Percentiles rank a stretch among this genome's conserved stretches.
Conservation (phyloP, 2,797 vertebrate species). For the Coilia nasus region DNA sequence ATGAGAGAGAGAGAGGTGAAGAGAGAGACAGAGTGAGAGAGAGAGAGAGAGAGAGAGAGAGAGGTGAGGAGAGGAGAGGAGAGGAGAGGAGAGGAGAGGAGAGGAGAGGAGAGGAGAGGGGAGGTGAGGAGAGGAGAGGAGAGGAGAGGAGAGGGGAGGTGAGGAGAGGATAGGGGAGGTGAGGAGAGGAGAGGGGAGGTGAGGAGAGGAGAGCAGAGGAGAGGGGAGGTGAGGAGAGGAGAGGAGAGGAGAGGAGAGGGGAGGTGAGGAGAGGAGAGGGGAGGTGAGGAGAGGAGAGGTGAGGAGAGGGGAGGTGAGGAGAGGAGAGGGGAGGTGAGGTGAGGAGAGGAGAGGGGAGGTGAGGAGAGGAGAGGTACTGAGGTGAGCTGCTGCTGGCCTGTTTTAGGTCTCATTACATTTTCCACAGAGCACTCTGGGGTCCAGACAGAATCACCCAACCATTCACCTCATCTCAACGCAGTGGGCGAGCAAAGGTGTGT, state of each 20-base stretch:
- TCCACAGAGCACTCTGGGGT: constrained; percentile 16
- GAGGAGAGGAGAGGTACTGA: not conserved
- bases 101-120: not conserved
- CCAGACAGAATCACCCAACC: not conserved
- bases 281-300: not conserved
- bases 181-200: too few relatives aligned
- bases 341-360: not conserved
- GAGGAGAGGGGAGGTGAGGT: not conserved
- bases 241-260: too few relatives aligned
- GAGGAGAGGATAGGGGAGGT: not conserved
- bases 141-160: not conserved
- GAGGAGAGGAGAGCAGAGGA: too few relatives aligned
- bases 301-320: not conserved
- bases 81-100: not conserved
- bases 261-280: too few relatives aligned
- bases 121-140: not conserved
- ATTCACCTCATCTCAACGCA: not conserved
- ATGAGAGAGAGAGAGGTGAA: not conserved
- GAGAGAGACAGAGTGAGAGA: not conserved
- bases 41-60: not conserved
- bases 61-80: not conserved
- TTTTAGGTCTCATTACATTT: constrained; percentile 20
- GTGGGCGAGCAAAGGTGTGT: not conserved
- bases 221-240: too few relatives aligned
- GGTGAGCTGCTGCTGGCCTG: not conserved